These are phyloP conservation scores for Amorpha juglandis DNA, from an alignment of 2,888 invertebrate genomes.

Conservation along the genomic window DNA sequence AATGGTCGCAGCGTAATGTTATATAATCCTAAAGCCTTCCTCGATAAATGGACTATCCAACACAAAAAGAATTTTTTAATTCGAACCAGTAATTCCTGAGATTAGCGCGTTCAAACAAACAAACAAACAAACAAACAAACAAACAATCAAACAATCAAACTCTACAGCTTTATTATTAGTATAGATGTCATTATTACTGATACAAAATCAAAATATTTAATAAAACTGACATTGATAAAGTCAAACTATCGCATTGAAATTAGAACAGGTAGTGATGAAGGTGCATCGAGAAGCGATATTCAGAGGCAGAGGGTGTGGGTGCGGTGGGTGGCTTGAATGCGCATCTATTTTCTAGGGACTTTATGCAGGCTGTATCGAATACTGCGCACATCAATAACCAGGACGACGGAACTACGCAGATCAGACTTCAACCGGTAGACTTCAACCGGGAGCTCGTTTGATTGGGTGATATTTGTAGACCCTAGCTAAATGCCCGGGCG, in stretches of 20 bases:
- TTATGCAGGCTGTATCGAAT: not conserved
- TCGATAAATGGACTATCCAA: no score
- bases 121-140: no score
- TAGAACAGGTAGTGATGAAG: not conserved
- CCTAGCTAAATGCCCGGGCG: not conserved
- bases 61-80: no score
- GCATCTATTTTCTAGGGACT: not conserved
- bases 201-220: not conserved
- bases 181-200: no score
- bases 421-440: not conserved
- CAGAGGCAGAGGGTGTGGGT: not conserved
- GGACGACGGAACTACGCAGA: not conserved
- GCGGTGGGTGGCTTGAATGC: not conserved
- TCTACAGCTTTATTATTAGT: no score
- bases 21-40: no score
- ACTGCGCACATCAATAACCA: not conserved
- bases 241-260: not conserved
- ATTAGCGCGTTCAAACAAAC: no score
- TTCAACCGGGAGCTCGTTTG: not conserved
- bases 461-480: constrained; percentile 6
- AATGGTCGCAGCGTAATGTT: no score
- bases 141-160: no score
- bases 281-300: not conserved
- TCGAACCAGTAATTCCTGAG: no score
- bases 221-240: not conserved